Conservation (phyloP, 1,140 invertebrate genomes). For the Atta texana region DNA sequence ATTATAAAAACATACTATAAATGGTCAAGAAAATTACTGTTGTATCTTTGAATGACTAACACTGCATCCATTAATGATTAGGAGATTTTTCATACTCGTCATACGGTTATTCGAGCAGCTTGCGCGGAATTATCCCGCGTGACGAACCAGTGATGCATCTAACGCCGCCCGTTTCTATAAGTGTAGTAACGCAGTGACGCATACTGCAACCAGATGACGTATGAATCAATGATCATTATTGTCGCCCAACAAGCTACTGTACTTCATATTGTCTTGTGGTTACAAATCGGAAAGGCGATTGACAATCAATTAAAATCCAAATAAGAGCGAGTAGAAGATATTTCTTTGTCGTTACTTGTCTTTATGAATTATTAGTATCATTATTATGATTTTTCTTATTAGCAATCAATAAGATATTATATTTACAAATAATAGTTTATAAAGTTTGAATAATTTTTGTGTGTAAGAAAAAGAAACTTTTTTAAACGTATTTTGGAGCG, state of each 20-base stretch:
- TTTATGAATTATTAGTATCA: neutral
- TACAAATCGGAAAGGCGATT: neutral
- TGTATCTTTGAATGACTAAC: conserved; percentile 60
- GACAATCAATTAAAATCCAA: neutral
- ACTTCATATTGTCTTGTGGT: neutral
- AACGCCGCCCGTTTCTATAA: conserved; percentile 44
- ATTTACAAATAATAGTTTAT: neutral
- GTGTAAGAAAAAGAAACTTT: too few relatives aligned
- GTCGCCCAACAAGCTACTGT: neutral
- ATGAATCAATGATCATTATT: conserved; percentile 44
- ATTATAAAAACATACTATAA: neutral
- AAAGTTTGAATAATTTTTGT: too few relatives aligned
- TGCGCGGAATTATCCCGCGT: conserved; percentile 40
- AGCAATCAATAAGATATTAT: neutral
- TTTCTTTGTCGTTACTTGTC: neutral
- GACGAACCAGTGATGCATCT: conserved; percentile 54
- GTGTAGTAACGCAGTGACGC: conserved; percentile 35
- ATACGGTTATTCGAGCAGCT: conserved; percentile 39
- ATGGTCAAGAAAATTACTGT: conserved; percentile 36
- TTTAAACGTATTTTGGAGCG: too few relatives aligned
- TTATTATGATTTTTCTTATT: neutral
- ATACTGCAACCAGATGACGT: conserved; percentile 25
- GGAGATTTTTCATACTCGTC: conserved; percentile 55
- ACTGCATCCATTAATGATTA: conserved; percentile 54
- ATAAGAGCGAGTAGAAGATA: neutral